Conservation (phyloP, 2,113 vertebrate species). For the Neolamprologus sp. region DNA sequence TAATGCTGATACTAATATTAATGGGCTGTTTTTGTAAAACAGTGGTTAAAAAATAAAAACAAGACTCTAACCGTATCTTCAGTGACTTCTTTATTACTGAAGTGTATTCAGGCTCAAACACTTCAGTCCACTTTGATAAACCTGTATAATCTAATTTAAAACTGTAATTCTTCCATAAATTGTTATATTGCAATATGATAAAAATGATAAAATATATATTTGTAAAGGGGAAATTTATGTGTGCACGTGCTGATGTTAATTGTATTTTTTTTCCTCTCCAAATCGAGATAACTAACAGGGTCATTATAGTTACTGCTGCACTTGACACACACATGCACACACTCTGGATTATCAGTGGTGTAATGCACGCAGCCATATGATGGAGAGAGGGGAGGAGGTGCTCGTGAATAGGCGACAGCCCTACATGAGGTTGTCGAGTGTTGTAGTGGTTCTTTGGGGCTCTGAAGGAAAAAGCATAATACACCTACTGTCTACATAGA, state of each 20-base stretch:
- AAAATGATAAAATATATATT: background rate
- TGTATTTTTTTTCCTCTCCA: background rate
- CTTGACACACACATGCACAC: constrained; percentile 1
- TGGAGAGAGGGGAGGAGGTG: constrained; percentile 33
- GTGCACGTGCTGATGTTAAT: background rate
- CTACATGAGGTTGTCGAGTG: constrained; percentile 29
- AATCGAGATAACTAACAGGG: background rate
- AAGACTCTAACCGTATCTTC: background rate
- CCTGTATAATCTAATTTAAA: background rate
- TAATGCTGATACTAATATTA: background rate
- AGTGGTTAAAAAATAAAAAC: background rate
- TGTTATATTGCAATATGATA: background rate
- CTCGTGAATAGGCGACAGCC: constrained; percentile 37
- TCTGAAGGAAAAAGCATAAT: background rate
- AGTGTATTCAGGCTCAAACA: background rate
- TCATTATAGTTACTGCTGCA: constrained; percentile 18
- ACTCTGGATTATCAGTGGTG: constrained; percentile 16
- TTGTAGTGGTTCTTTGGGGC: background rate
- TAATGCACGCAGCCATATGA: constrained; percentile 31
- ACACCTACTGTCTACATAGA: background rate
- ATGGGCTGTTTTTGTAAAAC: background rate
- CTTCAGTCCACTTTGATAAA: background rate
- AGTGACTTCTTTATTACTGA: background rate
- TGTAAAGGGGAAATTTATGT: background rate
- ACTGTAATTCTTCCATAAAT: background rate